Conservation (phyloP, 2,113 vertebrate species). For the Heterotilapia buettikoferi region DNA sequence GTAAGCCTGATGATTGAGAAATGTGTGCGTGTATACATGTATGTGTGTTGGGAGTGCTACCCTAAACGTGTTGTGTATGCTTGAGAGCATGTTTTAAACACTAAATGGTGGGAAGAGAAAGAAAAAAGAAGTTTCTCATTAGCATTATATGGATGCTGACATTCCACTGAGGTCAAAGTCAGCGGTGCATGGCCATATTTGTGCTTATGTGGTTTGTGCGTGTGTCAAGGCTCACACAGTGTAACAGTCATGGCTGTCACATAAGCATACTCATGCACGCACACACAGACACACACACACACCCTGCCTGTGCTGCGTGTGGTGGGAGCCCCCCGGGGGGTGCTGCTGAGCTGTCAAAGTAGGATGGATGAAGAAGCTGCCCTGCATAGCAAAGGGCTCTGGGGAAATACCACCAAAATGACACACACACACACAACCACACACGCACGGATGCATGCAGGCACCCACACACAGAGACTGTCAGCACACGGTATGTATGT, state of each 20-base stretch:
- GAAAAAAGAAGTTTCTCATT: conserved; percentile 25
- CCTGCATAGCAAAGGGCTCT: conserved; percentile 63
- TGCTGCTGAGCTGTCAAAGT: conserved; percentile 61
- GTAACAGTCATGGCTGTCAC: conserved; percentile 45
- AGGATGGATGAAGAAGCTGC: conserved; percentile 68
- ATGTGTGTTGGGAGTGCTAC: neutral
- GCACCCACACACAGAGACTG: neutral
- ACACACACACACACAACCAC: neutral
- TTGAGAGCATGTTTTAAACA: conserved; percentile 13
- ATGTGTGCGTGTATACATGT: neutral
- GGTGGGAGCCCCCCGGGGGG: conserved; percentile 34
- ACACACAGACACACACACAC: neutral
- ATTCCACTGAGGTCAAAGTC: conserved; percentile 54
- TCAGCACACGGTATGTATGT: neutral
- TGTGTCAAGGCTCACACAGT: conserved; percentile 32
- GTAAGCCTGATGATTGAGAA: neutral
- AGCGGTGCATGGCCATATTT: conserved; percentile 50
- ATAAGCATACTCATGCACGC: neutral
- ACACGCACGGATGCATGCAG: neutral
- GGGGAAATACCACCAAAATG: conserved; percentile 62
- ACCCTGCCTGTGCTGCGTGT: conserved; percentile 31
- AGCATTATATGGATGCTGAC: conserved; percentile 48
- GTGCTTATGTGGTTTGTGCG: conserved; percentile 37
- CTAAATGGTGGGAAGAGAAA: conserved; percentile 12
- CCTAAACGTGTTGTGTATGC: neutral